Evolutionary conservation across 2,888 invertebrate species (phyloP), one percentile per base, ranked within the genome.

Genomic region (Syrphus vitripennis): DNA sequence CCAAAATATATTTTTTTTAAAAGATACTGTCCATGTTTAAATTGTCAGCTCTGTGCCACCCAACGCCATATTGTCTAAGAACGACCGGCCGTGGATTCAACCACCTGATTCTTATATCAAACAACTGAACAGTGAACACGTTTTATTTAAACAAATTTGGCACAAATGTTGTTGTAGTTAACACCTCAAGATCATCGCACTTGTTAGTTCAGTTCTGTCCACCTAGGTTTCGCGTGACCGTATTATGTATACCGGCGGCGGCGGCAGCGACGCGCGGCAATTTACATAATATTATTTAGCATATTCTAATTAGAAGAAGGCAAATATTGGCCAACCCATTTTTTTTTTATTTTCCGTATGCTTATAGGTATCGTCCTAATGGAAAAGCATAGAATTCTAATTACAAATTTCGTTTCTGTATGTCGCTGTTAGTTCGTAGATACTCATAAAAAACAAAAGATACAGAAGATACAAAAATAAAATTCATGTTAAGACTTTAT

Each of bases 401-500:
- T 34, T 48, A 48, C 48, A 67, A 29, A 34, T 34, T 34, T 37
- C 9, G 4, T 3, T 6, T 59, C 57, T 31, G 19, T 5, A 14
- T 29, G 1, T 3, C 29, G n/a, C 31, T 10, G 16, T 31, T 26
- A 5, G 14, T 26, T 26, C 16, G 48, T 12, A 5, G 16, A 7
- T 29, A 6, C 10, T 31, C 16, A 29, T 34, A 19, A 34, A 19
- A 34, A 34, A 34, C 4, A 31, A 50, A 31, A 50, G 50, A 50
- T 31, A 50, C 31, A 65, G 5, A 34, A 45, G 21, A 50, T 40
- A 74, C 21, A 29, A 55, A 79, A 53, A 71, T 67, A 61, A 72
- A n/a, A 72, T 65, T 71, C 45, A 34, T 77, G 81, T 40, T 72
- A 81, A 84, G 53, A 76, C 72, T 67, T 61, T 76, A 70, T 76